Evolutionary conservation across 2,113 vertebrate genomes (phyloP).

Genomic region (Colinus virginianus): DNA sequence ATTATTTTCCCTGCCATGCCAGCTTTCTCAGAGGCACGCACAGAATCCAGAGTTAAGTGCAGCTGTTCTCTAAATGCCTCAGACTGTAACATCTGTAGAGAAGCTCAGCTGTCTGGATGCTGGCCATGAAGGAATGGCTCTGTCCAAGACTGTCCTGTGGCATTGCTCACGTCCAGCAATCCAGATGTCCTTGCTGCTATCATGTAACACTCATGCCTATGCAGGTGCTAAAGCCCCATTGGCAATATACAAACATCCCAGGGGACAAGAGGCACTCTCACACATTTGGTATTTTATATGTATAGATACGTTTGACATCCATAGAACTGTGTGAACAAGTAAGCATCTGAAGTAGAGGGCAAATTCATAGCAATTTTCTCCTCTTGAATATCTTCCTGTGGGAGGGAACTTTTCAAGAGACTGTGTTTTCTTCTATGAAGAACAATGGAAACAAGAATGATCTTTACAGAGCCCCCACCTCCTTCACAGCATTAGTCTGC

Average conservation of each 20-base stretch:
- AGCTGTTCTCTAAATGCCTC: not conserved
- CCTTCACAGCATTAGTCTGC: not conserved
- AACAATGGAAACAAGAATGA: constrained; percentile 62
- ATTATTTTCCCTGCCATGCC: not conserved
- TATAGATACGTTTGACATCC: constrained; percentile 65
- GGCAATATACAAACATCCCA: constrained; percentile 53
- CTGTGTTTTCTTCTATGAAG: constrained; percentile 55
- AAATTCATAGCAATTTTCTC: constrained; percentile 73
- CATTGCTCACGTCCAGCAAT: not conserved
- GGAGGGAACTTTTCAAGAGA: constrained; percentile 66
- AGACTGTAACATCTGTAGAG: fast-evolving
- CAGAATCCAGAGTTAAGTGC: not conserved
- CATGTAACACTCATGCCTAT: not conserved
- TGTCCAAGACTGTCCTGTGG: not conserved
- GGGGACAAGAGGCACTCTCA: constrained; percentile 49
- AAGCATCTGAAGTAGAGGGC: constrained; percentile 63
- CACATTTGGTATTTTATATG: constrained; percentile 59
- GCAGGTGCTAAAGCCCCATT: not conserved
- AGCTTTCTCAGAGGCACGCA: not conserved
- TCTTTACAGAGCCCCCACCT: constrained; percentile 30
- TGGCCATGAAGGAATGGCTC: not conserved
- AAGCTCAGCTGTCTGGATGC: not conserved
- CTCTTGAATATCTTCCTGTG: constrained; percentile 68
- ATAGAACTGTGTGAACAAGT: constrained; percentile 55
- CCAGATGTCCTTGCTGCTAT: not conserved